These are phyloP conservation scores for Phorcus lineatus DNA, from an alignment of 2,888 invertebrate species.

Conservation along the genomic window DNA sequence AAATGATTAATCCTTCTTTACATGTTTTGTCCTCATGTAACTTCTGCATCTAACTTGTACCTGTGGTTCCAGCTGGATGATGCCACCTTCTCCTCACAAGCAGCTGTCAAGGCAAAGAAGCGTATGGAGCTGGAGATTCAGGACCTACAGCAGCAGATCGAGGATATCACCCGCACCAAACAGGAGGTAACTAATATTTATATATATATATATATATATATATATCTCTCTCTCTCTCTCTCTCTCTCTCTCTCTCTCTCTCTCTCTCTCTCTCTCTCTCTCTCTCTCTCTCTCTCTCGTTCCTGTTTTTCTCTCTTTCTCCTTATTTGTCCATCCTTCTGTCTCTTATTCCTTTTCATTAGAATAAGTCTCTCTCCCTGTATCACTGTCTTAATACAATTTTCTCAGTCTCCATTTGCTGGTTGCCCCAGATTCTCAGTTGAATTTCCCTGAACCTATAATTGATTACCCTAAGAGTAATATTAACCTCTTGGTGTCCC, in stretches of 20 bases:
- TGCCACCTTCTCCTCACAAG: conserved; percentile 88
- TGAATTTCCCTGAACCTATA: too few species aligned
- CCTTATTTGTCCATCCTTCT: neutral
- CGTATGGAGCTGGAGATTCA: conserved; percentile 89
- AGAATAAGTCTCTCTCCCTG: neutral
- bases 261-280: too few species aligned
- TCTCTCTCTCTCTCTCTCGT: neutral
- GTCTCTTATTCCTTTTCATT: too few species aligned
- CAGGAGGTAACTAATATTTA: conserved; percentile 79
- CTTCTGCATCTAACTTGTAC: neutral
- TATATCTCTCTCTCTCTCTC: too few species aligned
- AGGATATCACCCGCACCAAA: conserved; percentile 85
- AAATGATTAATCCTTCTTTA: too few species aligned
- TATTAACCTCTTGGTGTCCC: conserved; percentile 26
- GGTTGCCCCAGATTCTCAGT: too few species aligned
- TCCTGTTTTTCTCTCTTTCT: neutral
- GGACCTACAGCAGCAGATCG: conserved; percentile 88
- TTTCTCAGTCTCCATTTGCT: too few species aligned
- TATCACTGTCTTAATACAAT: too few species aligned
- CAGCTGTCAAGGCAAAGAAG: conserved; percentile 90
- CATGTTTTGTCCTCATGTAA: neutral
- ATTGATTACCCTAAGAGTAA: too few species aligned
- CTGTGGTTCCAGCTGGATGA: conserved; percentile 85
- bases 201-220: too few species aligned
- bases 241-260: neutral